These are phyloP conservation scores for Pteronotus mesoamericanus DNA, from an alignment of 2,797 vertebrate genomes.

Conservation along the genomic window DNA sequence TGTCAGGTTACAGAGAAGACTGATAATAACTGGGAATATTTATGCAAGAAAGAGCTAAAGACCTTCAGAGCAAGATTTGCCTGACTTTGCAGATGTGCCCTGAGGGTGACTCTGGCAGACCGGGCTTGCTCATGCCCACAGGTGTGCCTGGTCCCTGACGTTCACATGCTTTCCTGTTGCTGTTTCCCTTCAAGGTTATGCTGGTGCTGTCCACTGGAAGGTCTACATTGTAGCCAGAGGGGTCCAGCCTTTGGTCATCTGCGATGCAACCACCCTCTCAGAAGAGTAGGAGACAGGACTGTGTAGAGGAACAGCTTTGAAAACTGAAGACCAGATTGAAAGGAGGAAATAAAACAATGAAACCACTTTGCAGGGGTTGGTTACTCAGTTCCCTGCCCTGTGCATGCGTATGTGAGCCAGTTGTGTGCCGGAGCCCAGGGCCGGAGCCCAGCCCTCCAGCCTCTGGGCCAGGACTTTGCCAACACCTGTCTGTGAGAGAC, in stretches of 20 bases:
- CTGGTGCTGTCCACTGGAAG: slow-evolving; percentile 75
- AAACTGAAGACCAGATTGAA: slow-evolving; percentile 52
- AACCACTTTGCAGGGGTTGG: slow-evolving; percentile 60
- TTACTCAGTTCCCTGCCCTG: slow-evolving; percentile 60
- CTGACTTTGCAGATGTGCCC: not conserved
- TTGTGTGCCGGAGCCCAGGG: not conserved
- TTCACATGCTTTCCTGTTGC: not conserved
- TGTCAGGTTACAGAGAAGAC: not conserved
- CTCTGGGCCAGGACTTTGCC: not conserved
- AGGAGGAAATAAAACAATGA: slow-evolving; percentile 55
- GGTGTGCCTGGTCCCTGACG: not conserved
- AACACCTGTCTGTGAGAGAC: not conserved
- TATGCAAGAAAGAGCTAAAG: not conserved
- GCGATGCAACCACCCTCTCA: slow-evolving; percentile 80
- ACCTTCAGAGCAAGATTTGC: not conserved
- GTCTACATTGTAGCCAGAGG: slow-evolving; percentile 80
- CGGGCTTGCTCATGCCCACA: accelerated
- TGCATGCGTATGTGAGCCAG: slow-evolving; percentile 59
- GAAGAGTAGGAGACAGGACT: slow-evolving; percentile 45
- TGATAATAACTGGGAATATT: not conserved
- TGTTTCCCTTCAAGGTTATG: slow-evolving; percentile 77
- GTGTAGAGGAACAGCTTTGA: slow-evolving; percentile 45
- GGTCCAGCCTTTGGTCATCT: slow-evolving; percentile 78
- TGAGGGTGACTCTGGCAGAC: not conserved
- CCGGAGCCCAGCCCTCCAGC: not conserved